phyloP scores from a whole-genome alignment of 2,888 invertebrate species.

The Neoaliturus tenellus region DNA sequence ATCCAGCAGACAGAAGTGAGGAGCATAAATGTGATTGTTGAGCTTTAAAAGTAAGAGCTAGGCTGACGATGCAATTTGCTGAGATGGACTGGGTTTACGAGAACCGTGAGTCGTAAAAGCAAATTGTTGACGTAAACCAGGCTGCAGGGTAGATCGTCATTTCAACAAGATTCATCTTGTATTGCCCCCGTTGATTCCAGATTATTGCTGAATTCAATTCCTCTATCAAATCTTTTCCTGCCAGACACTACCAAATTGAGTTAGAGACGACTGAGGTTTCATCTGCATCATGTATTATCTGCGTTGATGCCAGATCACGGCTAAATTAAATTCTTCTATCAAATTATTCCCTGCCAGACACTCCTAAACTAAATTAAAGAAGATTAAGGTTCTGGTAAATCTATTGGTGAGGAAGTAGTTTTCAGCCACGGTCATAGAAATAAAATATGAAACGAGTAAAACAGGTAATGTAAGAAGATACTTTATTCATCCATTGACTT shows the following conservation, averaged over 20 bases:
- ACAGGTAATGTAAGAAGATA: too few relatives aligned
- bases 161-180: constrained; percentile 17
- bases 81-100: constrained; percentile 38
- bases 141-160: constrained; percentile 28
- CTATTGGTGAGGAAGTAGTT: too few relatives aligned
- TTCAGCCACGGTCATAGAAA: too few relatives aligned
- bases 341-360: too few relatives aligned
- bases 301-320: too few relatives aligned
- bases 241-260: neutral
- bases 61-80: constrained; percentile 20
- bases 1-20: neutral
- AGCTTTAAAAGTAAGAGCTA: constrained; percentile 16
- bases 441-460: too few relatives aligned
- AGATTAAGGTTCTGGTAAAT: too few relatives aligned
- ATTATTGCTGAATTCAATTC: neutral
- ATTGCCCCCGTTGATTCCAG: constrained; percentile 10
- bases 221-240: neutral
- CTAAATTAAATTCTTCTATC: too few relatives aligned
- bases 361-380: too few relatives aligned
- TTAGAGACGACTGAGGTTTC: neutral
- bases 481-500: too few relatives aligned
- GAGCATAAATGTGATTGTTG: constrained; percentile 16
- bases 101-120: neutral
- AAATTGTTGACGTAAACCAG: constrained; percentile 18
- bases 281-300: too few relatives aligned